These are phyloP conservation scores for Stenurella melanura DNA, from an alignment of 2,888 invertebrate genomes.

Conservation along the genomic window DNA sequence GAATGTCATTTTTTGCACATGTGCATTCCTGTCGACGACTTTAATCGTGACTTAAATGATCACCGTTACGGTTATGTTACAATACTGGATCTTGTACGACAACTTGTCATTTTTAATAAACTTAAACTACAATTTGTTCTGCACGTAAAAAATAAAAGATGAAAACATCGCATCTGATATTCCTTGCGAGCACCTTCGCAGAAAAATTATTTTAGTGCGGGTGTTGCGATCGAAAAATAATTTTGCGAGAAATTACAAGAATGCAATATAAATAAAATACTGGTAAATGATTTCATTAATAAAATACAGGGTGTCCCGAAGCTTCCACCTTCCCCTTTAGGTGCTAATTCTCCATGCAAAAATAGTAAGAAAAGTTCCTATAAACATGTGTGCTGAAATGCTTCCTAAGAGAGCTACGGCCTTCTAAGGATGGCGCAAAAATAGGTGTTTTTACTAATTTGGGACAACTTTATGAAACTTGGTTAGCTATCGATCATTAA, in stretches of 20 bases:
- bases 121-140: conserved; percentile 38
- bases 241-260: neutral
- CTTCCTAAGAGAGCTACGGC: no score
- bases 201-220: conserved; percentile 13
- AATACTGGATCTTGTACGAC: conserved; percentile 37
- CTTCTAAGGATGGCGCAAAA: no score
- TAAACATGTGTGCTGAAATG: no score
- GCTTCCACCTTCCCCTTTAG: no score
- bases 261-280: neutral
- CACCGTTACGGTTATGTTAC: conserved; percentile 36
- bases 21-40: conserved; percentile 30
- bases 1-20: conserved; percentile 34
- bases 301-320: no score
- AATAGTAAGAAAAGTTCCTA: no score
- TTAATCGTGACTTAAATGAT: conserved; percentile 32
- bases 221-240: neutral
- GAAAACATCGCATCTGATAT: conserved; percentile 17
- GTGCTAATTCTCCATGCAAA: no score
- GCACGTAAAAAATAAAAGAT: conserved; percentile 28
- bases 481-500: no score
- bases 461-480: no score
- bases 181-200: conserved; percentile 10
- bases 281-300: neutral
- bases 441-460: no score
- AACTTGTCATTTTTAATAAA: conserved; percentile 42